These are phyloP conservation scores for Delphinus delphis DNA, from an alignment of 2,113 vertebrate genomes.

Conservation along the genomic window DNA sequence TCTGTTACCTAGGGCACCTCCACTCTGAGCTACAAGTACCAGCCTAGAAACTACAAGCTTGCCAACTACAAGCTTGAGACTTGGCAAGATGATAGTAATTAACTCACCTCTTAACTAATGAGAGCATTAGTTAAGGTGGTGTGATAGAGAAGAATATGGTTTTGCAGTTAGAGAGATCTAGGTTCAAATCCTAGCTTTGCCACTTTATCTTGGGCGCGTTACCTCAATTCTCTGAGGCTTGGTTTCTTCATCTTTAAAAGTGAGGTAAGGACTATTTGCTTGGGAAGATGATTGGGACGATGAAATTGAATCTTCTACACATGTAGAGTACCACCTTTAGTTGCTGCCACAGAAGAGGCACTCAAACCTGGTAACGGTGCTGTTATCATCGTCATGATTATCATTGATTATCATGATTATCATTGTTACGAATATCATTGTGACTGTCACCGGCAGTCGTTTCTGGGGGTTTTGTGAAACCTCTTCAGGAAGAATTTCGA, in stretches of 20 bases:
- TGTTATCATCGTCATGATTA: neutral
- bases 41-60: neutral
- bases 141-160: neutral
- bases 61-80: neutral
- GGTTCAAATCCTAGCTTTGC: neutral
- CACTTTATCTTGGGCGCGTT: neutral
- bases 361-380: neutral
- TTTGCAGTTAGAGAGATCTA: neutral
- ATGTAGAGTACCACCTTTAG: neutral
- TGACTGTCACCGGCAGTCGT: neutral
- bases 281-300: neutral
- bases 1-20: neutral
- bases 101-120: neutral
- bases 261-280: neutral
- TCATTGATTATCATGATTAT: neutral
- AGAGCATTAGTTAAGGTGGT: neutral
- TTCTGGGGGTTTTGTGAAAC: neutral
- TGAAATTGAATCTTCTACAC: neutral
- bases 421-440: neutral
- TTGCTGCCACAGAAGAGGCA: neutral
- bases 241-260: neutral
- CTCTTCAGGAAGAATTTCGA: neutral
- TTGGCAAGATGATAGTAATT: neutral
- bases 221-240: neutral
- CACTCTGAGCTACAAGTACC: neutral